phyloP scores from a whole-genome alignment of 2,113 vertebrate genomes.

The Psittacula cyanocephala region DNA sequence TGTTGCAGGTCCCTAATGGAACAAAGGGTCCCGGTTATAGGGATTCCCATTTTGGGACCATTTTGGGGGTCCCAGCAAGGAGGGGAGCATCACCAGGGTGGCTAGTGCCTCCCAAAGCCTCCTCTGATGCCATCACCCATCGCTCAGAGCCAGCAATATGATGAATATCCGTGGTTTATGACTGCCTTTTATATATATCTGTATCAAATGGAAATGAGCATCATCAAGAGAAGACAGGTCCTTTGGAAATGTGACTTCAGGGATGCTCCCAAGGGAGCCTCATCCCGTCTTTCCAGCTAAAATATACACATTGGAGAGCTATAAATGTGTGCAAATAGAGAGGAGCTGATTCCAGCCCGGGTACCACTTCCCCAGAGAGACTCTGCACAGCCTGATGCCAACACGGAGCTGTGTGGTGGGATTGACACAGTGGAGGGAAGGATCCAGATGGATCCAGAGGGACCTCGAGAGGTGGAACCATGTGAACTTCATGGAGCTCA shows the following conservation, averaged over 20 bases:
- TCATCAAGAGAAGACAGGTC: neutral
- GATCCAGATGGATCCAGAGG: neutral
- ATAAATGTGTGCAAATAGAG: slow-evolving; percentile 27
- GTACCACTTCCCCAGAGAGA: neutral
- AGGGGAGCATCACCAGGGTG: neutral
- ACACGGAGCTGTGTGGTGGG: neutral
- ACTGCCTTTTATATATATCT: neutral
- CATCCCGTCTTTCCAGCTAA: slow-evolving; percentile 11
- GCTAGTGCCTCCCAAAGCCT: neutral
- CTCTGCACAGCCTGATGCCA: neutral
- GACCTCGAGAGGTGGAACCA: neutral
- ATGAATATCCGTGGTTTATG: neutral
- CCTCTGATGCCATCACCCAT: neutral
- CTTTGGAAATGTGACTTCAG: neutral
- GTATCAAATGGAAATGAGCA: slow-evolving; percentile 24
- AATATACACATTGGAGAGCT: neutral
- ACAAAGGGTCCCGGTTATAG: neutral
- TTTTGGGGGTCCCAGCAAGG: neutral
- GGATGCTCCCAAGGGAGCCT: slow-evolving; percentile 19
- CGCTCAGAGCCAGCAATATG: neutral
- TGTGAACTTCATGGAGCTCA: neutral
- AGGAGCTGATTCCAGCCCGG: neutral
- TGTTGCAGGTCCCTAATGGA: neutral
- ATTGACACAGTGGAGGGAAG: neutral
- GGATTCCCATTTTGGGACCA: neutral